Percentiles rank a stretch among this genome's conserved stretches.
Evolutionary conservation across 1,140 invertebrate genomes (phyloP).

Genomic region (Aphelinus certus): DNA sequence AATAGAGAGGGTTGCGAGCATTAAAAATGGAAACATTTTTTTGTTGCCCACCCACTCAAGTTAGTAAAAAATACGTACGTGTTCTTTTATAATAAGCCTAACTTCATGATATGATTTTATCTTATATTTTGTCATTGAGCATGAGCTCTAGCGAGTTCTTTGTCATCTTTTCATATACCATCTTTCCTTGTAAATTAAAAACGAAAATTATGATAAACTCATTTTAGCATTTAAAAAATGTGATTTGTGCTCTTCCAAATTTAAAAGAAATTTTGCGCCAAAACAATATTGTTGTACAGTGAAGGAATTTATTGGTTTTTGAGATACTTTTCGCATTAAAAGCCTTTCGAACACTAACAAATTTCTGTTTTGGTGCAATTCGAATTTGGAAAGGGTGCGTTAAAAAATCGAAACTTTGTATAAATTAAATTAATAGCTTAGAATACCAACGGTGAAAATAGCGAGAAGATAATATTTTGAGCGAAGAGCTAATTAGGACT

Average conservation of each 20-base stretch:
- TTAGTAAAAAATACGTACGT: slow-evolving; percentile 29
- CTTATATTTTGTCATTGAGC: slow-evolving; percentile 19
- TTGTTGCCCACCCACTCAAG: background rate
- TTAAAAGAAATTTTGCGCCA: no score
- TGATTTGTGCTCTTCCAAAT: background rate
- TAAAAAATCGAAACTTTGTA: slow-evolving; percentile 6
- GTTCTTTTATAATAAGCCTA: slow-evolving; percentile 32
- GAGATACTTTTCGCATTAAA: background rate
- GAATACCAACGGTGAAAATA: background rate
- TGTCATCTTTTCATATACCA: slow-evolving; percentile 13
- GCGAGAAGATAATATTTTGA: background rate
- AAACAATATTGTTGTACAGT: no score
- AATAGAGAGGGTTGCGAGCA: background rate
- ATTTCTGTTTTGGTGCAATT: background rate
- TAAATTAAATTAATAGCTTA: slow-evolving; percentile 19
- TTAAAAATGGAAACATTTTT: slow-evolving; percentile 5
- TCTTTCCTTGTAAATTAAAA: slow-evolving; percentile 19
- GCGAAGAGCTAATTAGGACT: slow-evolving; percentile 20
- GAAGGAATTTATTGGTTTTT: background rate
- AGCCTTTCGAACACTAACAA: background rate
- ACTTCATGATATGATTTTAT: slow-evolving; percentile 18
- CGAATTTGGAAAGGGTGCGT: background rate
- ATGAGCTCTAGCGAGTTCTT: slow-evolving; percentile 15
- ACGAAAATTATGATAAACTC: slow-evolving; percentile 3
- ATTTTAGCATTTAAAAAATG: background rate